Percentiles rank a stretch among this genome's conserved stretches.
These are phyloP conservation scores for Hydrolagus colliei DNA, from an alignment of 2,797 vertebrate genomes.

Conservation along the genomic window DNA sequence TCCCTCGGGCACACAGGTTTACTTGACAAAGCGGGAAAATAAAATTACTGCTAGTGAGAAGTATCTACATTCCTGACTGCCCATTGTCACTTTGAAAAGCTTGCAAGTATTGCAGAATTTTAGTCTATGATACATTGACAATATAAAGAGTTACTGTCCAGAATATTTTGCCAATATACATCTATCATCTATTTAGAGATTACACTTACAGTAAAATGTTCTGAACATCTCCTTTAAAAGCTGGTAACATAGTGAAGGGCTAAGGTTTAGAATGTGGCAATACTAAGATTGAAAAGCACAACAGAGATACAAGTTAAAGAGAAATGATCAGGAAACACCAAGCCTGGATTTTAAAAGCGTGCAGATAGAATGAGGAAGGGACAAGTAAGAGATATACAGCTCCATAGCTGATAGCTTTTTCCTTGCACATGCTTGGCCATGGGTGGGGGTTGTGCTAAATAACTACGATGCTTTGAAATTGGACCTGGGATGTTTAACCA, in stretches of 20 bases:
- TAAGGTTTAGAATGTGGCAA: too few relatives aligned
- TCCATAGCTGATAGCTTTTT: too few relatives aligned
- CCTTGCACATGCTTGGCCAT: too few relatives aligned
- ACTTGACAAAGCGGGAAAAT: neutral
- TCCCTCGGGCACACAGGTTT: neutral
- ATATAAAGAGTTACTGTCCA: conserved; percentile 12
- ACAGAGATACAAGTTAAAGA: too few relatives aligned
- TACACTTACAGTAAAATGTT: neutral
- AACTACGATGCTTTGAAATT: conserved; percentile 1
- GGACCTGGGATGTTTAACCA: neutral
- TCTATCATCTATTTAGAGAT: neutral
- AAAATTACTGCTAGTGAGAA: neutral
- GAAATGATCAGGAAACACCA: too few relatives aligned
- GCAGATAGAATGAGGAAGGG: too few relatives aligned
- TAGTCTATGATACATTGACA: neutral
- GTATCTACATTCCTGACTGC: neutral
- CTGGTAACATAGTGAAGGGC: too few relatives aligned
- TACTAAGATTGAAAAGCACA: too few relatives aligned
- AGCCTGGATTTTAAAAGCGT: too few relatives aligned
- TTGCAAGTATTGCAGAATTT: neutral
- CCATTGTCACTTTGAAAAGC: neutral
- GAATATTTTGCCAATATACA: neutral
- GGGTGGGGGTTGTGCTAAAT: neutral
- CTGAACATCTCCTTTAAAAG: too few relatives aligned
- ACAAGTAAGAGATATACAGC: too few relatives aligned